Evolutionary conservation across 2,888 invertebrate species (phyloP).

Genomic region (Machimus rusticus): DNA sequence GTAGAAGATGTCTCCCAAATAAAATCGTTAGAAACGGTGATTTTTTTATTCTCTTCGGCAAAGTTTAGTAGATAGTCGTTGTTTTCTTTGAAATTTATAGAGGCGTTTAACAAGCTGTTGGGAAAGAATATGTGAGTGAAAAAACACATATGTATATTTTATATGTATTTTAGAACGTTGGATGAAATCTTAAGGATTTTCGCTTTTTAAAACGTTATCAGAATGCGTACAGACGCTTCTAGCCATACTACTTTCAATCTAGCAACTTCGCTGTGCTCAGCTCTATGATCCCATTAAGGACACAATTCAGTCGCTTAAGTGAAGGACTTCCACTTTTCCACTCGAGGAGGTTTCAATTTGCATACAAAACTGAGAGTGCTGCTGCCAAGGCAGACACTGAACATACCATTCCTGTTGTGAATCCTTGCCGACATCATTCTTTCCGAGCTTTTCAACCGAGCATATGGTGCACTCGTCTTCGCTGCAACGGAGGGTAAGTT

Average conservation of each 20-base stretch:
- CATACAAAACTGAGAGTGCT: slow-evolving; percentile 14
- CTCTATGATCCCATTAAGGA: slow-evolving; percentile 31
- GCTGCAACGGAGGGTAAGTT: slow-evolving; percentile 20
- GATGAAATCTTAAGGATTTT: not conserved
- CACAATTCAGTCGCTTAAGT: slow-evolving; percentile 35
- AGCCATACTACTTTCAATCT: slow-evolving; percentile 11
- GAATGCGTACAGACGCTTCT: not conserved
- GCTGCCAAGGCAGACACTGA: not conserved
- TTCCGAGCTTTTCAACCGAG: not conserved
- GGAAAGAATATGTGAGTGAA: not conserved
- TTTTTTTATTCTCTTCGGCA: not conserved
- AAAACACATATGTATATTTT: not conserved
- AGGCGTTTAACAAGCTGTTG: not conserved
- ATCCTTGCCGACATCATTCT: not conserved
- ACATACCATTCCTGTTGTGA: not conserved
- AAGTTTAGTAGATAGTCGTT: not conserved
- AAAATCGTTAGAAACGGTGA: not conserved
- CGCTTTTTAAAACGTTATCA: not conserved
- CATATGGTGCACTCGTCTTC: slow-evolving; percentile 23
- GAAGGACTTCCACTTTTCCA: slow-evolving; percentile 40
- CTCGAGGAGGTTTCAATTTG: slow-evolving; percentile 33
- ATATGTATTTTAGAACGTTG: not conserved
- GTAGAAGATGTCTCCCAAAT: not conserved
- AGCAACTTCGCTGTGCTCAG: not conserved
- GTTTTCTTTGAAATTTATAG: not conserved